Percentiles rank a stretch among this genome's conserved stretches.
These are phyloP conservation scores for Campoletis raptor DNA, from an alignment of 2,888 invertebrate species.

Conservation along the genomic window DNA sequence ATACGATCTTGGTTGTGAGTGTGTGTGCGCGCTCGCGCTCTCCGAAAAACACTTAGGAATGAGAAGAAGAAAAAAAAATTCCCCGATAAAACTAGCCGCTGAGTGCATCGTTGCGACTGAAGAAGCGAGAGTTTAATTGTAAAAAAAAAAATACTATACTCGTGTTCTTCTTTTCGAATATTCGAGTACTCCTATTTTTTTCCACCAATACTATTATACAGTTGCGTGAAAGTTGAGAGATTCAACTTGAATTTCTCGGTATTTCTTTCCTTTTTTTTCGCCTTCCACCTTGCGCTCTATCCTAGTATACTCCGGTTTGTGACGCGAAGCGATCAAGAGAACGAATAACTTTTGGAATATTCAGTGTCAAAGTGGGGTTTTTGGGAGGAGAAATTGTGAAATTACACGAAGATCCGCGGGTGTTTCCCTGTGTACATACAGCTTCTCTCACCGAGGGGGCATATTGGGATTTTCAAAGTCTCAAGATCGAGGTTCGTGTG, in stretches of 20 bases:
- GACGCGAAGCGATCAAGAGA: slow-evolving; percentile 17
- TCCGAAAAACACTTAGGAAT: slow-evolving; percentile 51
- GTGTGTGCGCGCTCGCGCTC: slow-evolving; percentile 56
- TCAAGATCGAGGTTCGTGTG: slow-evolving; percentile 39
- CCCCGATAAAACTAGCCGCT: slow-evolving; percentile 55
- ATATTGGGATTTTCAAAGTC: slow-evolving; percentile 9
- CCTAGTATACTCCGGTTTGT: not conserved
- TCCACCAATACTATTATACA: not conserved
- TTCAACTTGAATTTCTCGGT: slow-evolving; percentile 7
- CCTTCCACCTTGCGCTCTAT: slow-evolving; percentile 19
- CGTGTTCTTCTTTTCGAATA: slow-evolving; percentile 9
- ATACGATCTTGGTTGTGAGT: slow-evolving; percentile 23
- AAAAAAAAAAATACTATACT: slow-evolving; percentile 18
- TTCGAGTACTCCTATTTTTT: slow-evolving; percentile 22
- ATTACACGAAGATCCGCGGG: slow-evolving; percentile 35
- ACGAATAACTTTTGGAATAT: slow-evolving; percentile 19
- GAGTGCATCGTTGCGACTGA: slow-evolving; percentile 47
- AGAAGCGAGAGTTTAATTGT: slow-evolving; percentile 31
- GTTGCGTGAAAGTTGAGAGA: slow-evolving; percentile 39
- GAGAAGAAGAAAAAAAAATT: slow-evolving; percentile 38
- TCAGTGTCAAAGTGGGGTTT: slow-evolving; percentile 46
- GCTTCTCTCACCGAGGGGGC: not conserved
- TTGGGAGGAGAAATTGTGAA: slow-evolving; percentile 43
- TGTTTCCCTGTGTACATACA: slow-evolving; percentile 34
- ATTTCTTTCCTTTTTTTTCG: not conserved